A percentile compares a stretch with the other conserved stretches of the same genome.
phyloP scores from a whole-genome alignment of 1,140 invertebrate species.

The Euborellia annulipes region DNA sequence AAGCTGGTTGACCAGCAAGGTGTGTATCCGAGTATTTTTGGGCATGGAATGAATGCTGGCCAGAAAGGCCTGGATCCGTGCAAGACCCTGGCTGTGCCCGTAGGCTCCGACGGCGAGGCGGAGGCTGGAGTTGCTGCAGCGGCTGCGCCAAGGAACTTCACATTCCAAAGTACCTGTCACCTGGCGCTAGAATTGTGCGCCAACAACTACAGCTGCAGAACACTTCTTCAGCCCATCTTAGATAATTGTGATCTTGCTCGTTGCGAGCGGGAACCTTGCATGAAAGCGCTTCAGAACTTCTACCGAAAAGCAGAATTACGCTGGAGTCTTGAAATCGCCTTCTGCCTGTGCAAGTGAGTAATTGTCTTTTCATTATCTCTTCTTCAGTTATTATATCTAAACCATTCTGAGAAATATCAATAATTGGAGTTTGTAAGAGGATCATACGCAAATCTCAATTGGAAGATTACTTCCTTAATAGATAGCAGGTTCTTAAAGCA shows the following conservation, averaged over 20 bases:
- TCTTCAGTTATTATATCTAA: no score
- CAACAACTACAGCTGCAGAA: constrained; percentile 57
- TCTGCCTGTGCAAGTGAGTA: constrained; percentile 85
- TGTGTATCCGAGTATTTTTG: no score
- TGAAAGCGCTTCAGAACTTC: constrained; percentile 71
- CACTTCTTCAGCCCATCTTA: constrained; percentile 58
- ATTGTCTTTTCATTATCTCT: no score
- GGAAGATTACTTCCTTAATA: no score
- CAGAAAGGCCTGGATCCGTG: no score
- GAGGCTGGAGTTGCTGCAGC: constrained; percentile 1
- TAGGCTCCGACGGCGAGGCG: constrained; percentile 3
- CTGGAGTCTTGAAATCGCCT: constrained; percentile 74
- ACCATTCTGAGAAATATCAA: no score
- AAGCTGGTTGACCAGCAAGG: no score
- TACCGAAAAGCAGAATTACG: constrained; percentile 59
- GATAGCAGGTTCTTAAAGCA: no score
- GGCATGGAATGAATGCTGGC: no score
- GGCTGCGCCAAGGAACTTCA: constrained; percentile 14
- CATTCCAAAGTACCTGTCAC: constrained; percentile 58
- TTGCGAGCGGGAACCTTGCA: constrained; percentile 69
- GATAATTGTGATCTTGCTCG: constrained; percentile 57
- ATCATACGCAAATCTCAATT: no score
- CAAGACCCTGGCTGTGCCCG: background rate
- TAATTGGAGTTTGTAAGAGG: no score
- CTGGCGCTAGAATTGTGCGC: constrained; percentile 56